Evolutionary conservation across 2,888 invertebrate genomes (phyloP).

Genomic region (Latrodectus elegans): DNA sequence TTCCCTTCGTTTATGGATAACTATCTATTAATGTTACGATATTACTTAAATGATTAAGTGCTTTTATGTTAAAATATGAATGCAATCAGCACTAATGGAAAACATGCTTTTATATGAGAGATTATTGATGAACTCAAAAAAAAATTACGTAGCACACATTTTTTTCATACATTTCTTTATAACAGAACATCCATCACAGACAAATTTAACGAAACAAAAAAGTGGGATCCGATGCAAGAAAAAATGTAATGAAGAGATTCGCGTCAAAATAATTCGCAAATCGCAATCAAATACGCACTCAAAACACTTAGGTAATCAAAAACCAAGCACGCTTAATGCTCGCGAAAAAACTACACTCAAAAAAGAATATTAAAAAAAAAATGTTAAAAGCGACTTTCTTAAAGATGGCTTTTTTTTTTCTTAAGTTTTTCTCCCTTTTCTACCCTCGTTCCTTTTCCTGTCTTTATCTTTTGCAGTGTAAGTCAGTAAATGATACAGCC

Average conservation of each 20-base stretch:
- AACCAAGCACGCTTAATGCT: conserved; percentile 35
- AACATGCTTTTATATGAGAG: conserved; percentile 1
- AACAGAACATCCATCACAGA: background rate
- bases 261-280: conserved; percentile 62
- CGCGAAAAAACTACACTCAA: background rate
- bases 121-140: background rate
- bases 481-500: conserved; percentile 54
- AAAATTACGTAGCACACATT: background rate
- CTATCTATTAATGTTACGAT: background rate
- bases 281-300: conserved; percentile 57
- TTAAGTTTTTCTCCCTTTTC: conserved; percentile 4
- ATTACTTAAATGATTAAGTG: background rate
- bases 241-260: conserved; percentile 42
- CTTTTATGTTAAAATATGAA: conserved; percentile 24
- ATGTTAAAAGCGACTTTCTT: conserved; percentile 52
- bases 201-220: conserved; percentile 4
- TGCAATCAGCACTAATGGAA: conserved; percentile 46
- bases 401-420: conserved; percentile 20
- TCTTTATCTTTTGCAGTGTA: background rate
- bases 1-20: background rate
- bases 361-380: conserved; percentile 22
- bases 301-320: conserved; percentile 67
- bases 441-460: background rate
- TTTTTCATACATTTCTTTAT: background rate
- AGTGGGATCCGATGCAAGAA: conserved; percentile 11